phyloP scores from a whole-genome alignment of 2,113 vertebrate genomes.

The Narcine bancroftii region DNA sequence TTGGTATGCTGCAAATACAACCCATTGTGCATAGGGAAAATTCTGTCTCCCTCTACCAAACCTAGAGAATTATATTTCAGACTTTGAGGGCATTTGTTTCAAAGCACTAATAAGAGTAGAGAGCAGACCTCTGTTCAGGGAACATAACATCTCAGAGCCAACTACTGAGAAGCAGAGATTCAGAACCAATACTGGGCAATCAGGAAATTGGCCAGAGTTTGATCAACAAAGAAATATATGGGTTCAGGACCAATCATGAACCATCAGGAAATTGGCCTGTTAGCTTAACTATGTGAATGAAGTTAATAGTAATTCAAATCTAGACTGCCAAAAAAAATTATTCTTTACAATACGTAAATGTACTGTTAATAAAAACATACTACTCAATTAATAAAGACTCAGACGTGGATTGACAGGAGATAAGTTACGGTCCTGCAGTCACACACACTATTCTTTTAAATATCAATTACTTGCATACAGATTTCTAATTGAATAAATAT shows the following conservation, averaged over 20 bases:
- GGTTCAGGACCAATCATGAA: neutral
- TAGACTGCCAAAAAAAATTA: neutral
- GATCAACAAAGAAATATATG: no score
- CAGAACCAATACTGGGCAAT: neutral
- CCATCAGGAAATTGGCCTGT: neutral
- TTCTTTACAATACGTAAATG: neutral
- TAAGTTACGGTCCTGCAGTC: neutral
- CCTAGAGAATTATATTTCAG: neutral
- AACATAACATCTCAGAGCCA: neutral
- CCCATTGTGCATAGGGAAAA: neutral
- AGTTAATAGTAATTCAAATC: neutral
- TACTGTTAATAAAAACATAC: neutral
- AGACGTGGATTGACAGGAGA: neutral
- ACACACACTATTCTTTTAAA: neutral
- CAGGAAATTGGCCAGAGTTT: neutral
- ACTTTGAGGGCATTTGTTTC: neutral
- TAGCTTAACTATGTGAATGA: neutral
- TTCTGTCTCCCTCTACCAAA: neutral
- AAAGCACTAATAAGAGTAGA: neutral
- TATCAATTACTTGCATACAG: neutral
- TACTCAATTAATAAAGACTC: neutral
- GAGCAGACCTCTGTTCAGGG: neutral
- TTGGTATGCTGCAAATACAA: neutral
- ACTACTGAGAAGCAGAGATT: neutral
- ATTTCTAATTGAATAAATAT: neutral